Percentiles rank a stretch among this genome's conserved stretches.
These are phyloP conservation scores for Heterotilapia buettikoferi DNA, from an alignment of 2,113 vertebrate species.

Conservation along the genomic window DNA sequence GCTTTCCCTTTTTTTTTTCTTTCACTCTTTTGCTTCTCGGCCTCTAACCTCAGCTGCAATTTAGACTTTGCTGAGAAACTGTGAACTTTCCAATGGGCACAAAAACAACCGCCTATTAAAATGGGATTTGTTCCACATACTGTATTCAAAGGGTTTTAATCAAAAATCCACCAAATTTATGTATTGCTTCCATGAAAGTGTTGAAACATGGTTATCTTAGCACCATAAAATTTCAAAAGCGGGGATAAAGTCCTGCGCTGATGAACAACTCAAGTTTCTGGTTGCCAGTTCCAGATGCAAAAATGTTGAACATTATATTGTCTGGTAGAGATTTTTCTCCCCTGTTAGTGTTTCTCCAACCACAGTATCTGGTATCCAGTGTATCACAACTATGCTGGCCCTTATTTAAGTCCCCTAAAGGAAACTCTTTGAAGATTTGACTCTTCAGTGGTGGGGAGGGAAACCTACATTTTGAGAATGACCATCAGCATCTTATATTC, in stretches of 20 bases:
- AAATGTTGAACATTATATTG: not conserved
- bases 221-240: not conserved
- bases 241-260: not conserved
- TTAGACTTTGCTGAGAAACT: not conserved
- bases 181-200: not conserved
- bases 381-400: constrained; percentile 5
- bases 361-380: not conserved
- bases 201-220: not conserved
- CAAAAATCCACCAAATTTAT: not conserved
- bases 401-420: not conserved
- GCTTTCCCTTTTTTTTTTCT: not conserved
- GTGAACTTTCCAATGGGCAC: not conserved
- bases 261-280: not conserved
- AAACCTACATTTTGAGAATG: constrained; percentile 2
- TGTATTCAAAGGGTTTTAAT: not conserved
- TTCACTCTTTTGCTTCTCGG: not conserved
- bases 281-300: not conserved
- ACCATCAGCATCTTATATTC: not conserved
- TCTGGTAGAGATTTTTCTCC: not conserved
- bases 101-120: not conserved
- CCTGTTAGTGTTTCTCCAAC: constrained; percentile 7
- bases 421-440: not conserved
- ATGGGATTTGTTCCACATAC: not conserved
- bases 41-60: not conserved
- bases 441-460: not conserved